Base-by-base conservation (phyloP, 2,888 invertebrate genomes). In the Drosophila prolongata region DNA sequence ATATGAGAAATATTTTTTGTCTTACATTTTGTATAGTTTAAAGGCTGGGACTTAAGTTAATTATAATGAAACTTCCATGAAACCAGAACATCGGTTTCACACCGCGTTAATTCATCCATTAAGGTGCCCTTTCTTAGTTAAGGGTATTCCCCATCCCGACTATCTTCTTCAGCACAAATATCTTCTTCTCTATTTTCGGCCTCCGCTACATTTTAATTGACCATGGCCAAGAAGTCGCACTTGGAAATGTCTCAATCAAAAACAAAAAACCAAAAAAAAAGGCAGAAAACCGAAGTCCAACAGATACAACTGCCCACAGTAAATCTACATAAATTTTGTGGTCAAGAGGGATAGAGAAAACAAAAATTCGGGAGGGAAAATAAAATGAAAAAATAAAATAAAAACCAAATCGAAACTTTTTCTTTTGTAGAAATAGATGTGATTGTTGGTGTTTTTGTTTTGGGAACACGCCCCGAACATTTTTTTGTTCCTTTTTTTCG, bases 201-300 rank as follows among this genome's bases (percentile, higher is more conserved):
- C 55, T 50, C 54, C 40, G 75, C 50, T 14, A 40, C 68, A 37
- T 74, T 78, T 85, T 89, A 90, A 86, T 90, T 89, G 89, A 89
- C 73, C 80, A 76, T 87, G 76, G 86, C 81, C 73, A 89, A 86
- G 89, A 89, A 89, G 87, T 89, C 84, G 76, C 80, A 88, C 88
- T 89, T 79, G 75, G 84, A 88, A 87, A 82, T 87, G 83, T 83
- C 82, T 83, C 89, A 83, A 83, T 83, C 87, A 70, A 46, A 35
- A 42, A 49, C 47, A n/a, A 47, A 30, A 30, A 38, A 11, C 6
- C 19, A 42, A 82, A 75, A 61, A 53, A 42, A 53, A 59, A 65
- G 58, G 68, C 46, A 53, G 14, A 43, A 37, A 54, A 19, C 8
- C 55, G 50, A 34, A 66, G 38, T 40, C 70, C 35, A 27, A 79